A percentile compares a stretch with the other conserved stretches of the same genome.
Evolutionary conservation across 2,888 invertebrate species (phyloP).

Genomic region (Nysson spinosus): DNA sequence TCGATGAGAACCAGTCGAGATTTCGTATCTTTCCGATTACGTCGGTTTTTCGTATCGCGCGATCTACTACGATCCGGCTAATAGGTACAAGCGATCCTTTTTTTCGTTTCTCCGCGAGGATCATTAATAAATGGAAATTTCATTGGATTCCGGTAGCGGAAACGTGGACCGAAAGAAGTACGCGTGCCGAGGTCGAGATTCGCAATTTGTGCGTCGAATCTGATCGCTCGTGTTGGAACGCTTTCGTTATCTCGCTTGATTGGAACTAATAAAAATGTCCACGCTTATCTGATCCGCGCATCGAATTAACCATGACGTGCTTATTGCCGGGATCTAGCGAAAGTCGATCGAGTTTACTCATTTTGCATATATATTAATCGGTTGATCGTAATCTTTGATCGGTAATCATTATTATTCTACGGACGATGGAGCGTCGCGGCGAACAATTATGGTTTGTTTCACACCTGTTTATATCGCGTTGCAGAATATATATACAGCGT

Average conservation of each 20-base stretch:
- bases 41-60: conserved; percentile 6
- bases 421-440: too few relatives aligned
- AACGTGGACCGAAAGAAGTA: conserved; percentile 1
- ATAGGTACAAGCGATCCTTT: conserved; percentile 44
- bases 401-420: too few relatives aligned
- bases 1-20: not conserved
- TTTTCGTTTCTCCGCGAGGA: conserved; percentile 3
- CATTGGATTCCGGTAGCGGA: conserved; percentile 24
- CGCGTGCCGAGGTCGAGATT: not conserved
- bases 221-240: not conserved
- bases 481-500: too few relatives aligned
- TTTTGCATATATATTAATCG: too few relatives aligned
- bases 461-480: too few relatives aligned
- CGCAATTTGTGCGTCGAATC: not conserved
- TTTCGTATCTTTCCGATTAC: conserved; percentile 22
- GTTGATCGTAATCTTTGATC: too few relatives aligned
- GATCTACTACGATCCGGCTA: conserved; percentile 48
- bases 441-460: too few relatives aligned
- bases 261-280: conserved; percentile 16
- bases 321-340: not conserved
- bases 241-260: not conserved
- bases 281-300: conserved; percentile 5
- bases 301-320: too few relatives aligned
- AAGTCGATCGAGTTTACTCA: too few relatives aligned
- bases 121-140: conserved; percentile 57